phyloP scores from a whole-genome alignment of 2,113 vertebrate species.

The Salvelinus alpinus region DNA sequence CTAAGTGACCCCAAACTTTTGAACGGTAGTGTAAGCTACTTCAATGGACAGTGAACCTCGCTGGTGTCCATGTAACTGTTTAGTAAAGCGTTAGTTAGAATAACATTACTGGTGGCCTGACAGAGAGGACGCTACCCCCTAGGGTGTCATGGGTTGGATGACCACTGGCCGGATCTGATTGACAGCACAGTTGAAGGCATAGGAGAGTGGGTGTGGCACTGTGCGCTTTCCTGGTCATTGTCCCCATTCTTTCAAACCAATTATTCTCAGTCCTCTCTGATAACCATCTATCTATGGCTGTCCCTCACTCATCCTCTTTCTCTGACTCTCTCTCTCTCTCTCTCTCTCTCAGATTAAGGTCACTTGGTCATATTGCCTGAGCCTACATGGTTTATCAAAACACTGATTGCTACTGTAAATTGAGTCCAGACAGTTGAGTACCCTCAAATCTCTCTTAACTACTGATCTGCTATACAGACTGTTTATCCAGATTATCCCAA shows the following conservation, averaged over 20 bases:
- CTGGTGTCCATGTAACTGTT: neutral
- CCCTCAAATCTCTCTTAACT: conserved; percentile 44
- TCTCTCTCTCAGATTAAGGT: conserved; percentile 45
- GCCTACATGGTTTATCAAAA: conserved; percentile 37
- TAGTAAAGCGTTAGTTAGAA: conserved; percentile 18
- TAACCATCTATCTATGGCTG: conserved; percentile 23
- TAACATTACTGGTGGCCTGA: conserved; percentile 6
- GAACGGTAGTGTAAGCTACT: too few relatives aligned
- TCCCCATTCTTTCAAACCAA: conserved; percentile 67
- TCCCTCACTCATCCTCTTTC: conserved; percentile 3
- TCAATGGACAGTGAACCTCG: too few relatives aligned
- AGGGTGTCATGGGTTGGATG: conserved; percentile 45
- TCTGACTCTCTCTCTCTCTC: neutral
- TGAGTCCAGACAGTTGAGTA: conserved; percentile 29
- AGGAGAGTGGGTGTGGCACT: conserved; percentile 59
- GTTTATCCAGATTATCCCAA: conserved; percentile 65
- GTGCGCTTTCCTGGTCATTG: conserved; percentile 53
- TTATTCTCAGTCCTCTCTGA: conserved; percentile 35
- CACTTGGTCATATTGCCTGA: neutral
- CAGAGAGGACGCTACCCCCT: conserved; percentile 18
- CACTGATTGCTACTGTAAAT: conserved; percentile 10
- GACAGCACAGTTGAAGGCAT: conserved; percentile 51
- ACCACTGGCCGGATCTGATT: conserved; percentile 52
- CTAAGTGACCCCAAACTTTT: too few relatives aligned
- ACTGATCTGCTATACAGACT: conserved; percentile 44